Percentiles rank a stretch among this genome's conserved stretches.
Evolutionary conservation across 2,797 vertebrate species (phyloP).

Genomic region (Myotis planiceps): DNA sequence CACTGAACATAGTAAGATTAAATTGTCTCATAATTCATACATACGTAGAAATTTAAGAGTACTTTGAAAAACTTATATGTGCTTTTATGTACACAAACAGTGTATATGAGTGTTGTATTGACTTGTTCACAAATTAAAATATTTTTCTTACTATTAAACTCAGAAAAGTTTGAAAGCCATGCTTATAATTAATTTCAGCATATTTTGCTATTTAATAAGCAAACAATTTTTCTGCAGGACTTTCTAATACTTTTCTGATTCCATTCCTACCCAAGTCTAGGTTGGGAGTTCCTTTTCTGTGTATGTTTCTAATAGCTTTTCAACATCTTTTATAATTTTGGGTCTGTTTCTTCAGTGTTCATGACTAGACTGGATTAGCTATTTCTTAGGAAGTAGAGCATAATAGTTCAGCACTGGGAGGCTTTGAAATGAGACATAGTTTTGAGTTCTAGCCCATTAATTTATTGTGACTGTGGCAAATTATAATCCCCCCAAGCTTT

Average conservation of each 20-base stretch:
- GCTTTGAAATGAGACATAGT: neutral
- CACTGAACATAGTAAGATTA: neutral
- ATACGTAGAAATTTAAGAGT: neutral
- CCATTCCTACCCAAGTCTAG: neutral
- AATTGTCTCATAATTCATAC: neutral
- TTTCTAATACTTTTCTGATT: neutral
- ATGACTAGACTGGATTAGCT: neutral
- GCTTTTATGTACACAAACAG: neutral
- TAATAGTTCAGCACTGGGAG: neutral
- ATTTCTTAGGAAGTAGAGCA: neutral
- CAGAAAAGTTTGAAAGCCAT: conserved; percentile 8
- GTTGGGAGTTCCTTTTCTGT: neutral
- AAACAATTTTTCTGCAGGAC: neutral
- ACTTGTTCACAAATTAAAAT: neutral
- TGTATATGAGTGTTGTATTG: neutral
- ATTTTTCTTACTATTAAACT: neutral
- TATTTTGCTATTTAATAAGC: neutral
- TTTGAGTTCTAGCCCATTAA: neutral
- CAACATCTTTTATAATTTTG: neutral
- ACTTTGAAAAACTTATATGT: neutral
- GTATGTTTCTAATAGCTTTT: neutral
- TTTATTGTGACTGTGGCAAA: neutral
- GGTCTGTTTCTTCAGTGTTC: neutral
- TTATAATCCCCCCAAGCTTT: neutral
- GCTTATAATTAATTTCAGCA: neutral